Conservation (phyloP, 1,140 invertebrate genomes). For the Pararge aegeria region DNA sequence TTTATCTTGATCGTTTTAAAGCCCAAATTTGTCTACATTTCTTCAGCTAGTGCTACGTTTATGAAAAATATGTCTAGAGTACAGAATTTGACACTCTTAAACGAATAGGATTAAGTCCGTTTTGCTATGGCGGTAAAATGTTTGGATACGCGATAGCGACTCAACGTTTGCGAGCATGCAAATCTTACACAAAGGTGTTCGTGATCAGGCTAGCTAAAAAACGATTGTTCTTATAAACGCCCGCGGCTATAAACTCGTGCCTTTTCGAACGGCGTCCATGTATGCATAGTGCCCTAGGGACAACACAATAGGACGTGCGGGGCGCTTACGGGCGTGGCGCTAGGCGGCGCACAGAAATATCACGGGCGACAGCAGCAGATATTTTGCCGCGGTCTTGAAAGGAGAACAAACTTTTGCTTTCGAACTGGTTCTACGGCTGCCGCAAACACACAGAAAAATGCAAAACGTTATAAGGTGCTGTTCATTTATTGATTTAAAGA, state of each 20-base stretch:
- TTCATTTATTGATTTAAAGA: neutral
- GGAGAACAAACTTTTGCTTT: slow-evolving; percentile 83
- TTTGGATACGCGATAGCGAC: too few species aligned
- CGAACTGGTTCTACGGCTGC: slow-evolving; percentile 79
- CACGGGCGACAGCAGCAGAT: slow-evolving; percentile 84
- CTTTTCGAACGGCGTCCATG: slow-evolving; percentile 46
- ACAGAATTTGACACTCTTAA: too few species aligned
- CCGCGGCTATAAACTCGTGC: slow-evolving; percentile 17
- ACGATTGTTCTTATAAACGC: slow-evolving; percentile 1
- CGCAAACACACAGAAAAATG: slow-evolving; percentile 76
- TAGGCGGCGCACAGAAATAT: slow-evolving; percentile 85
- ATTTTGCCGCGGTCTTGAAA: slow-evolving; percentile 85
- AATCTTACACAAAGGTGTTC: neutral
- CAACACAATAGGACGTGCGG: slow-evolving; percentile 63
- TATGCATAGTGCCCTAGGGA: slow-evolving; percentile 37
- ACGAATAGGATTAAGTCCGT: too few species aligned
- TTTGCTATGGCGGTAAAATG: too few species aligned
- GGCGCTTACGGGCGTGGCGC: slow-evolving; percentile 64
- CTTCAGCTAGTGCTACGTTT: too few species aligned
- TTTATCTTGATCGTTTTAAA: too few species aligned
- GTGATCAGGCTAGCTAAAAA: neutral
- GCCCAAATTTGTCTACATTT: too few species aligned
- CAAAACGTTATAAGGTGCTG: slow-evolving; percentile 50
- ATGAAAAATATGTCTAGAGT: too few species aligned
- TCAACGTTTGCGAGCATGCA: too few species aligned